Base-by-base conservation (phyloP, 2,888 invertebrate genomes). In the Brachyptera risi region DNA sequence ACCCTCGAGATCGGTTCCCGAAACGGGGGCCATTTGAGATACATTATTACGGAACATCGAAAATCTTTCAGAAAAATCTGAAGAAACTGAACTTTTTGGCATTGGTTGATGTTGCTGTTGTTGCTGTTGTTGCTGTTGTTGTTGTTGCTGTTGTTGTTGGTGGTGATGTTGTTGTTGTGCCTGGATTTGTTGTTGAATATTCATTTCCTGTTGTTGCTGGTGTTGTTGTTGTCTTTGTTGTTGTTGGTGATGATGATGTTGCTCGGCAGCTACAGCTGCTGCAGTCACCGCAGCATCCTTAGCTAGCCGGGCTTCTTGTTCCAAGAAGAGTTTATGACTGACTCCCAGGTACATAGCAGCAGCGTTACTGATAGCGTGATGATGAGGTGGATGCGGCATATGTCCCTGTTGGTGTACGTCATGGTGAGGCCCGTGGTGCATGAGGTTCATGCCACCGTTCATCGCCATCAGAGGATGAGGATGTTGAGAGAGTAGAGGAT, bases 1-100 rank as follows among this genome's bases (percentile, higher is more conserved):
- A 58, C 90, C 89, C 73, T 94, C 92, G 5, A 95, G 79, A 71
- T 95, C 95, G 2, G 88, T 83, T 13, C 88, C 88, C 1, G 87
- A 84, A 68, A 85, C 83, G 42, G 86, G 82, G 62, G 67, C 64
- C 60, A 61, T 57, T 27, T 62, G 57, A n/a, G 63, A 61, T 24
- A 85, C 81, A 68, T 83, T 86, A 69, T 81, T 86, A 67, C 90
- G 81, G 72, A 91, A 81, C 72, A 90, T 85, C 69, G 86, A 88
- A 68, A 91, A 78, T 68, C 91, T 82, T 71, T 92, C 91, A 26
- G 88, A 84, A 49, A 91, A 80, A 71, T 90, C 88, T 65, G 65
- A 62, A 26, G 64, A 65, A 50, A 65, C 66, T n/a, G 65, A 56
- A 24, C 65, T 47, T 37, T 63, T 59, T 58, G 63, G 59, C 51